phyloP scores from a whole-genome alignment of 2,797 vertebrate genomes.

The Rhodeus uyekii region DNA sequence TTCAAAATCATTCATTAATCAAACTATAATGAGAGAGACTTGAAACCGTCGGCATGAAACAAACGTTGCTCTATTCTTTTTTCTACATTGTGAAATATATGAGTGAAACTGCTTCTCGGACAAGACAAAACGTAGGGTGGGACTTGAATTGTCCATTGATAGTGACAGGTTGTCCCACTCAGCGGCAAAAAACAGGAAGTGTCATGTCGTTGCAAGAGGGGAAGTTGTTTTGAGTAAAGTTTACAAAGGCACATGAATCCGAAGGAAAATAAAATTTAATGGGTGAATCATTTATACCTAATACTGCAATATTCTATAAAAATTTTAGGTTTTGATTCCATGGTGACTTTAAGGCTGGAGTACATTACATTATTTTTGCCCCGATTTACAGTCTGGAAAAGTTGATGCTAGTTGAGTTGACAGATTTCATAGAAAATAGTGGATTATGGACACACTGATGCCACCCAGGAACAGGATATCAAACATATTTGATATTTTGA shows the following conservation, averaged over 20 bases:
- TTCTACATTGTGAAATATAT: background rate
- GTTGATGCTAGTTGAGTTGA: background rate
- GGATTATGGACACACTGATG: background rate
- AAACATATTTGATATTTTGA: background rate
- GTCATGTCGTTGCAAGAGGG: background rate
- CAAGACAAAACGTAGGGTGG: background rate
- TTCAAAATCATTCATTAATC: background rate
- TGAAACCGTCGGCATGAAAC: background rate
- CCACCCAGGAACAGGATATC: background rate
- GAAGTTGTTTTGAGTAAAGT: background rate
- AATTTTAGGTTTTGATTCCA: background rate
- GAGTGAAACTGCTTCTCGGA: background rate
- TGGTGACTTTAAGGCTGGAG: background rate
- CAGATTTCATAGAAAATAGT: background rate
- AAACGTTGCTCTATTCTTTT: background rate
- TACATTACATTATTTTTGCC: background rate
- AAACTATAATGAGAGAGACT: background rate
- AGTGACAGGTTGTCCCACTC: background rate
- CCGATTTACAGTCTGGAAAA: background rate
- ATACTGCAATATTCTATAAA: background rate
- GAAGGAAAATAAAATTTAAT: background rate
- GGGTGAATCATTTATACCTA: background rate
- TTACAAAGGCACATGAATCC: background rate
- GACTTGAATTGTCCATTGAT: background rate
- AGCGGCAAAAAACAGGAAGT: background rate